Percentiles rank a stretch among this genome's conserved stretches.
Conservation (phyloP, 2,888 invertebrate genomes). For the Ashinkailepas kermadecensis region DNA sequence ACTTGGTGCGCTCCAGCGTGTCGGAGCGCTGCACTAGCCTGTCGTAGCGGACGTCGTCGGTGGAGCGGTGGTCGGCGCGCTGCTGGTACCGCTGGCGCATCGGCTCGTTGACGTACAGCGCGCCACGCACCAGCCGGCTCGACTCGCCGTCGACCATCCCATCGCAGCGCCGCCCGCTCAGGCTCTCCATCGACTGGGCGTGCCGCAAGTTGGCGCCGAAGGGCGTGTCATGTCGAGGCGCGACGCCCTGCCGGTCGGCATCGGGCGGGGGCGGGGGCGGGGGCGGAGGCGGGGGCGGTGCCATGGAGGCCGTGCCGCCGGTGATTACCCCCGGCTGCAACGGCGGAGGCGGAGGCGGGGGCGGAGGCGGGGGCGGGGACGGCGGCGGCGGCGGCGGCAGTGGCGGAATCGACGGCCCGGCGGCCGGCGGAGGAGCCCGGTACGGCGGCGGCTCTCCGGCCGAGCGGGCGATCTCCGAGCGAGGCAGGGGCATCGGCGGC, state of each 20-base stretch:
- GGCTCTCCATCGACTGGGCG: slow-evolving; percentile 71
- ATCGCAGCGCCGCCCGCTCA: slow-evolving; percentile 50
- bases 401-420: slow-evolving; percentile 23
- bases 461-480: slow-evolving; percentile 16
- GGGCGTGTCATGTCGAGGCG: slow-evolving; percentile 70
- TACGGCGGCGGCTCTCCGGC: slow-evolving; percentile 2
- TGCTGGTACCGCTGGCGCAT: slow-evolving; percentile 15
- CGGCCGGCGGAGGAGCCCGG: slow-evolving; percentile 16
- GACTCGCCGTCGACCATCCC: slow-evolving; percentile 9
- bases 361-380: neutral
- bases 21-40: slow-evolving; percentile 47
- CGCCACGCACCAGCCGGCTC: neutral
- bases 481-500: slow-evolving; percentile 19
- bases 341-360: slow-evolving; percentile 13
- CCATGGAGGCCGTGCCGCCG: no score
- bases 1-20: slow-evolving; percentile 46
- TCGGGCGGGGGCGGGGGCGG: neutral
- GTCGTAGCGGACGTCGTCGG: slow-evolving; percentile 48
- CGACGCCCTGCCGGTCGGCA: slow-evolving; percentile 56
- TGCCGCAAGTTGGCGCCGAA: slow-evolving; percentile 50
- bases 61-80: neutral
- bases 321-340: neutral
- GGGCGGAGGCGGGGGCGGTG: no score
- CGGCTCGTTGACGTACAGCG: slow-evolving; percentile 14
- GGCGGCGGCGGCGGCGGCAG: neutral